Conservation (phyloP, 2,888 invertebrate species). For the Rotaria macrura region DNA sequence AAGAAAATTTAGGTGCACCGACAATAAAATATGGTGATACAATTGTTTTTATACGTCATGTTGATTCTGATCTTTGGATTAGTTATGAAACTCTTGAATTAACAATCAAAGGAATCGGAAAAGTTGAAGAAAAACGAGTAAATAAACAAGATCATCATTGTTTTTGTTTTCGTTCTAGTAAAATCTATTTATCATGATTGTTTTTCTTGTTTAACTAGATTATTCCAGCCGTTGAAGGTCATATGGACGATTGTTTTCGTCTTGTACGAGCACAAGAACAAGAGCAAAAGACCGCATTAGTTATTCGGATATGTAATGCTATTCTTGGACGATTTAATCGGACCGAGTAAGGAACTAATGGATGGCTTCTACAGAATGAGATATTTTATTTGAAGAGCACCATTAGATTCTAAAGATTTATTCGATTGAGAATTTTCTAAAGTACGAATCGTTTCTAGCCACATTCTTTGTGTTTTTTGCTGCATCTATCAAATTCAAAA, state of each 20-base stretch:
- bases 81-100: slow-evolving; percentile 98
- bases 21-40: slow-evolving; percentile 84
- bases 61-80: slow-evolving; percentile 85
- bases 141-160: neutral
- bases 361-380: no score
- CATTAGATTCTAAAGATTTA: no score
- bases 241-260: slow-evolving; percentile 98
- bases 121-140: slow-evolving; percentile 79
- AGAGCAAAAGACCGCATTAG: slow-evolving; percentile 91
- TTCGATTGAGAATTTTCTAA: no score
- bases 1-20: slow-evolving; percentile 88
- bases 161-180: no score
- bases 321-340: slow-evolving; percentile 6
- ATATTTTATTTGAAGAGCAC: no score
- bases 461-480: no score
- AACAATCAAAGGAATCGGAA: slow-evolving; percentile 97
- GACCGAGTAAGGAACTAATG: neutral
- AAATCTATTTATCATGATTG: neutral
- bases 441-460: no score
- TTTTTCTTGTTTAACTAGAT: slow-evolving; percentile 53
- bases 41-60: slow-evolving; percentile 92
- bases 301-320: slow-evolving; percentile 85
- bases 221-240: slow-evolving; percentile 92
- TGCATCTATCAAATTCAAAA: no score
- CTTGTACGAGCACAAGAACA: slow-evolving; percentile 96